Percentiles rank a stretch among this genome's conserved stretches.
Conservation (phyloP, 2,113 vertebrate species). For the Romanogobio albipinnatus region DNA sequence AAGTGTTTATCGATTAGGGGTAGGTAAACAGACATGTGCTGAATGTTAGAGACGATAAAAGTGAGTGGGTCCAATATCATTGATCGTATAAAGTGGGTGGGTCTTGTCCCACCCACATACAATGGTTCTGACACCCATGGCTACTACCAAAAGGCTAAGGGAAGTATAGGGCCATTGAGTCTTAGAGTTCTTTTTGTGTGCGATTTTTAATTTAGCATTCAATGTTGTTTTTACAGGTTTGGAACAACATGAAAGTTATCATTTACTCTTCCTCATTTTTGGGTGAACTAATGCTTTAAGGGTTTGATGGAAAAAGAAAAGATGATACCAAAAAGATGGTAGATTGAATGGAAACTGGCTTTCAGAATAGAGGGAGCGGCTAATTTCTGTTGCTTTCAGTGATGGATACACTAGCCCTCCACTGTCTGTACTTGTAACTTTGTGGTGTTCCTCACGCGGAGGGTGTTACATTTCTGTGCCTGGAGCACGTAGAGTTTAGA, state of each 20-base stretch:
- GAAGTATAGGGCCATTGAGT: too few species aligned
- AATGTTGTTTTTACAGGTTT: neutral
- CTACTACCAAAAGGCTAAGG: too few species aligned
- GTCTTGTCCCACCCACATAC: too few species aligned
- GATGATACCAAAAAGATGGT: neutral
- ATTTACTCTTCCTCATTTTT: neutral
- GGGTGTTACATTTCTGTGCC: constrained; percentile 34
- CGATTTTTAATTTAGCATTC: neutral
- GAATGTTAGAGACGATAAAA: too few species aligned
- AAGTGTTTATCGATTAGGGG: too few species aligned
- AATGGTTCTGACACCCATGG: too few species aligned
- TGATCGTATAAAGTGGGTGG: too few species aligned
- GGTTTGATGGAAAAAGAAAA: neutral
- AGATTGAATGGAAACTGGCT: neutral
- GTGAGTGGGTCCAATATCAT: too few species aligned
- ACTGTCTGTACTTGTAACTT: constrained; percentile 35
- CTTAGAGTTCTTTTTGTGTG: neutral
- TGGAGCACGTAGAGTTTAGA: constrained; percentile 12
- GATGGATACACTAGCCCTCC: neutral
- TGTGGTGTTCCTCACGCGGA: constrained; percentile 20
- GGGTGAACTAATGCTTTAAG: neutral
- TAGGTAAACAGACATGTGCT: too few species aligned
- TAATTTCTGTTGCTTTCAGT: neutral
- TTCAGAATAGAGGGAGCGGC: neutral
- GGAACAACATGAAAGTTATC: neutral